Evolutionary conservation across 2,888 invertebrate species (phyloP).

Genomic region (Pachycephus smyrnensis): DNA sequence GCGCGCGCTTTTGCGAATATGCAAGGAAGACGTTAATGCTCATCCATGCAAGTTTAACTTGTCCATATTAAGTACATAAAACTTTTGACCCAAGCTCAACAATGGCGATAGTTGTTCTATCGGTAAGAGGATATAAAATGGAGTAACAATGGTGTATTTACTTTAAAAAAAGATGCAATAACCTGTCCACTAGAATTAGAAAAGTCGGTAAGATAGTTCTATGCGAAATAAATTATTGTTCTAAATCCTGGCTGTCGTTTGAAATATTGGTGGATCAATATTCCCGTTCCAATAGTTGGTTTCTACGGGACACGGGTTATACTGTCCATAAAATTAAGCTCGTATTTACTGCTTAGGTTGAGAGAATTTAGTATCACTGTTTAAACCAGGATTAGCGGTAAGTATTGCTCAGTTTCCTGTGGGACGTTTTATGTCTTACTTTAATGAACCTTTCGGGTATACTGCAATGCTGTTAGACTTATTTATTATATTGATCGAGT

Average conservation of each 20-base stretch:
- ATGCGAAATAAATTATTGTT: slow-evolving; percentile 55
- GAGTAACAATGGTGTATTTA: slow-evolving; percentile 28
- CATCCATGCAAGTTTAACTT: slow-evolving; percentile 1
- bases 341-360: neutral
- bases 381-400: too few relatives aligned
- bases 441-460: too few relatives aligned
- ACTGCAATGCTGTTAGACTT: too few relatives aligned
- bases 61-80: neutral
- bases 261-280: neutral
- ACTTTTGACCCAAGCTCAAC: slow-evolving; percentile 16
- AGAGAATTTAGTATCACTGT: too few relatives aligned
- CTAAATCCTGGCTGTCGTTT: slow-evolving; percentile 32
- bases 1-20: too few relatives aligned
- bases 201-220: slow-evolving; percentile 39
- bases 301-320: neutral
- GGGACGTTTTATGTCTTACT: too few relatives aligned
- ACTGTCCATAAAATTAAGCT: slow-evolving; percentile 4
- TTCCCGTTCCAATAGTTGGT: too few relatives aligned
- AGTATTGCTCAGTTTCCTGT: too few relatives aligned
- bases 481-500: too few relatives aligned
- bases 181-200: slow-evolving; percentile 50
- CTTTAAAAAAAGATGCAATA: slow-evolving; percentile 46
- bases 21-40: neutral
- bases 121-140: slow-evolving; percentile 25
- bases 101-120: slow-evolving; percentile 12